phyloP scores from a whole-genome alignment of 1,140 invertebrate species.

The Drosophila suzukii region DNA sequence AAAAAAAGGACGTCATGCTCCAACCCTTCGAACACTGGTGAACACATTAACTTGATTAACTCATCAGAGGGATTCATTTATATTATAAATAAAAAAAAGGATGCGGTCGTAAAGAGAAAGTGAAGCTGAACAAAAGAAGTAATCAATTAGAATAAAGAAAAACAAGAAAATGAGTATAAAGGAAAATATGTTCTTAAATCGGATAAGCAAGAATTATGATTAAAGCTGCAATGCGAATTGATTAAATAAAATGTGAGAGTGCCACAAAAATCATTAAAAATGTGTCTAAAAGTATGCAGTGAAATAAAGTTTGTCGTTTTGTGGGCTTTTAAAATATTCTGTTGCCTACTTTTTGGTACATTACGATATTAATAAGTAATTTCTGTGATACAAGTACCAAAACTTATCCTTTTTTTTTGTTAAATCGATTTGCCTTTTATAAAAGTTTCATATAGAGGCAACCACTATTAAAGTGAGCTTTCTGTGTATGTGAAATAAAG shows the following conservation, averaged over 20 bases:
- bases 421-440: neutral
- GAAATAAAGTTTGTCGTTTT: too few species aligned
- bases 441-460: neutral
- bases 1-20: neutral
- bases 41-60: slow-evolving; percentile 5
- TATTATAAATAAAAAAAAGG: neutral
- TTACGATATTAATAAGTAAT: too few species aligned
- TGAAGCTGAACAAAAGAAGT: neutral
- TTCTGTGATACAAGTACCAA: too few species aligned
- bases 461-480: neutral
- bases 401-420: neutral
- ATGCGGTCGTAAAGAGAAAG: neutral
- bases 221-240: too few species aligned
- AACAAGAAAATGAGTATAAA: neutral
- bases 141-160: neutral
- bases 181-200: too few species aligned
- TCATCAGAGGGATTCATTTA: neutral
- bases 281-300: too few species aligned
- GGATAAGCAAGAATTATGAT: too few species aligned
- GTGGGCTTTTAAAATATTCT: too few species aligned
- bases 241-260: too few species aligned
- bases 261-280: too few species aligned
- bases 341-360: too few species aligned
- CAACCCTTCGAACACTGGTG: neutral
- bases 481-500: neutral